A percentile compares a stretch with the other conserved stretches of the same genome.
These are phyloP conservation scores for Blastobasis adustella DNA, from an alignment of 2,888 invertebrate species.

Conservation along the genomic window DNA sequence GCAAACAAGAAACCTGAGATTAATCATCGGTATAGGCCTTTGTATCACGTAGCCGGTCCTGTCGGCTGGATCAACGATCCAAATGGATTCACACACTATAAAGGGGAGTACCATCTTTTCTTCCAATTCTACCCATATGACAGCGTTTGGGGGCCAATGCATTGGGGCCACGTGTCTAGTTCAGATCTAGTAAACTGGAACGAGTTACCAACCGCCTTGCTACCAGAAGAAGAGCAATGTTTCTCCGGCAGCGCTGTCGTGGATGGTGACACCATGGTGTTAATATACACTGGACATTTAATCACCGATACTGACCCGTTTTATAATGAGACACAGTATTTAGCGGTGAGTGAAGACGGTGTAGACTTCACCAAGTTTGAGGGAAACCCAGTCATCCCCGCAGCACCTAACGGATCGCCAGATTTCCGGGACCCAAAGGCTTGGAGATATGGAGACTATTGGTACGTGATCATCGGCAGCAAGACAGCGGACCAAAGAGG, in stretches of 20 bases:
- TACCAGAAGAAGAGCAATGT: slow-evolving; percentile 57
- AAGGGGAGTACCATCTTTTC: slow-evolving; percentile 69
- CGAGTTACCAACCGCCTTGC: slow-evolving; percentile 59
- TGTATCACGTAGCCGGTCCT: slow-evolving; percentile 55
- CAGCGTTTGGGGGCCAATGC: slow-evolving; percentile 63
- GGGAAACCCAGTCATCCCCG: slow-evolving; percentile 53
- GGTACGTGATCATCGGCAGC: slow-evolving; percentile 60
- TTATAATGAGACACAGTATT: slow-evolving; percentile 50
- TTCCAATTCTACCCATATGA: slow-evolving; percentile 70
- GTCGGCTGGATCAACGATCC: slow-evolving; percentile 76
- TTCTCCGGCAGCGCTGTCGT: slow-evolving; percentile 66
- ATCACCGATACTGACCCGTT: slow-evolving; percentile 34
- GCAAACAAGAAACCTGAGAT: slow-evolving; percentile 39
- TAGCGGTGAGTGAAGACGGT: slow-evolving; percentile 57
- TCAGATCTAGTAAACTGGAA: slow-evolving; percentile 66
- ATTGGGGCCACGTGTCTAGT: slow-evolving; percentile 70
- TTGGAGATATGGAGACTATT: slow-evolving; percentile 53
- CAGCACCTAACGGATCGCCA: slow-evolving; percentile 44
- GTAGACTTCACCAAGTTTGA: slow-evolving; percentile 51
- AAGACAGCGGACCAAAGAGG: slow-evolving; percentile 47
- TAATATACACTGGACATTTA: slow-evolving; percentile 57
- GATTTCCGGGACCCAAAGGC: slow-evolving; percentile 71
- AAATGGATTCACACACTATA: slow-evolving; percentile 68
- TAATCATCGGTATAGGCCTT: slow-evolving; percentile 46
- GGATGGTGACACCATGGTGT: slow-evolving; percentile 40